Percentiles rank a stretch among this genome's conserved stretches.
Conservation (phyloP, 1,140 invertebrate genomes). For the Hetaerina americana region DNA sequence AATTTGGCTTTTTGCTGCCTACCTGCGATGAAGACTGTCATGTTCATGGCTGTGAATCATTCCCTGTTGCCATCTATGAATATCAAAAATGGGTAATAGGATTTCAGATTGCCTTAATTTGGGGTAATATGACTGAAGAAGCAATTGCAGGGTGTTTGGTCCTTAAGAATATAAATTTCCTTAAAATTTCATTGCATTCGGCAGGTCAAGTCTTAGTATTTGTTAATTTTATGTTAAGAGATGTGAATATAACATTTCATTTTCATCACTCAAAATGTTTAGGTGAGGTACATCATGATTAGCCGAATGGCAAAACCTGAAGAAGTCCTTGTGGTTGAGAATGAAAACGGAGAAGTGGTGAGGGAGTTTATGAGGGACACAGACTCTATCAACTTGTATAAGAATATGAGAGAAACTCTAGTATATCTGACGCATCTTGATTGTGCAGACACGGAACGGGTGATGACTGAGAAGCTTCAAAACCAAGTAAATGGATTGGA, state of each 20-base stretch:
- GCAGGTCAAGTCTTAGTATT: too few relatives aligned
- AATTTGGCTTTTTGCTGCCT: too few relatives aligned
- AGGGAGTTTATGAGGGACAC: conserved; percentile 99
- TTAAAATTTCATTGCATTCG: too few relatives aligned
- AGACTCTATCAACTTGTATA: conserved; percentile 98
- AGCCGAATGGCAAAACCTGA: conserved; percentile 99
- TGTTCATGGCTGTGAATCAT: too few relatives aligned
- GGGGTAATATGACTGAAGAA: too few relatives aligned
- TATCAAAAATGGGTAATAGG: too few relatives aligned
- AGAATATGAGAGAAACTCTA: conserved; percentile 98
- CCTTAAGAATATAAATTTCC: too few relatives aligned
- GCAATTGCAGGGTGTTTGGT: too few relatives aligned
- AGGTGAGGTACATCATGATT: conserved; percentile 96
- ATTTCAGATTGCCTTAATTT: too few relatives aligned
- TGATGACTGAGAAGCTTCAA: conserved; percentile 98
- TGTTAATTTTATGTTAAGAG: too few relatives aligned
- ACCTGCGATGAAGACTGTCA: too few relatives aligned
- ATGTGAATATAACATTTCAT: background rate
- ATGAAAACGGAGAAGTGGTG: conserved; percentile 99
- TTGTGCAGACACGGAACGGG: conserved; percentile 91
- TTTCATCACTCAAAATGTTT: conserved; percentile 12
- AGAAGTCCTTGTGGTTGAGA: conserved; percentile 99
- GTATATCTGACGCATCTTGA: conserved; percentile 99
- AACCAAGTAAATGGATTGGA: conserved; percentile 98
- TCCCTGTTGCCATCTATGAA: too few relatives aligned